phyloP scores from a whole-genome alignment of 2,797 vertebrate species.

The Scolopax bukidnonensis region DNA sequence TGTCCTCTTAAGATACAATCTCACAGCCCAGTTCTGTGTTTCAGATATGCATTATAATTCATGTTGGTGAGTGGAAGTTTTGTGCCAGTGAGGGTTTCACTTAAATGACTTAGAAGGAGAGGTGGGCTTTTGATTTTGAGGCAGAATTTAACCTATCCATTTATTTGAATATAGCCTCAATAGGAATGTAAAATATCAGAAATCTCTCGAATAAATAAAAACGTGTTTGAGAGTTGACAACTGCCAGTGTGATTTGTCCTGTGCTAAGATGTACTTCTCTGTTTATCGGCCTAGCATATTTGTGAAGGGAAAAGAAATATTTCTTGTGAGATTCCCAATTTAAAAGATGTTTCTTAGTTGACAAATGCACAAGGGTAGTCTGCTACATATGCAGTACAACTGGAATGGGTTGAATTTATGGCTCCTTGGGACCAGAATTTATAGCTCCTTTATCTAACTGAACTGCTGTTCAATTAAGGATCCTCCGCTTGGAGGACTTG shows the following conservation, averaged over 20 bases:
- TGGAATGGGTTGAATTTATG: neutral
- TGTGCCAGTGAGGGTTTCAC: neutral
- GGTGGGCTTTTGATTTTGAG: neutral
- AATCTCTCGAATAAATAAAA: slow-evolving; percentile 29
- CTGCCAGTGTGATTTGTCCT: neutral
- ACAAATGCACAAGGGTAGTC: neutral
- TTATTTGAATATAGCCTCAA: slow-evolving; percentile 11
- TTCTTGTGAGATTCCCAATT: neutral
- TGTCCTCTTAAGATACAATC: neutral
- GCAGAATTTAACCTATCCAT: neutral
- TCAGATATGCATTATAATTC: neutral
- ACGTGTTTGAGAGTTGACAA: neutral
- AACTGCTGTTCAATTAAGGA: neutral
- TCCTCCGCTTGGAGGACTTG: neutral
- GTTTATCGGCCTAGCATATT: neutral
- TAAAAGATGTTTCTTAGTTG: neutral
- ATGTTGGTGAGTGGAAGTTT: neutral
- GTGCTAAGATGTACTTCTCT: neutral
- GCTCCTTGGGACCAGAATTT: neutral
- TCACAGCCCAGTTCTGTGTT: neutral
- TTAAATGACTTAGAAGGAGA: neutral
- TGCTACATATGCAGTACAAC: neutral
- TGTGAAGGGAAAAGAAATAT: neutral
- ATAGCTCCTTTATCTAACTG: neutral
- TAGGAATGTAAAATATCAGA: neutral